Base-by-base conservation (phyloP, 1,140 invertebrate genomes). In the Batillaria attramentaria region DNA sequence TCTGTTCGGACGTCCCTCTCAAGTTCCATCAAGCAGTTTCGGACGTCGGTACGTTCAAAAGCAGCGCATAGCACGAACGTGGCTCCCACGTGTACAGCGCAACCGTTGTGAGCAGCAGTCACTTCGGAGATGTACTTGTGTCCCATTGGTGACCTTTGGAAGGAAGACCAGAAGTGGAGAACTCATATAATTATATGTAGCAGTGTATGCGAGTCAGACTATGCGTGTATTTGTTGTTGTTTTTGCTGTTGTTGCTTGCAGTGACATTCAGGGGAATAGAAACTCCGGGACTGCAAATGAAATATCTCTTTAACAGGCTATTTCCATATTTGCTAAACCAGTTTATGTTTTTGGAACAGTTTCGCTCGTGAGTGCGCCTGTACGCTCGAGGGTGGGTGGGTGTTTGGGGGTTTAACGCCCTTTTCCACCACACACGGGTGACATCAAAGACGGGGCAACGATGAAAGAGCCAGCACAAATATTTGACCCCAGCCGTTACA, bases 1-100 rank as follows among this genome's bases (percentile, higher is more conserved):
- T 60, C 20, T 31, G 57, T 60, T 60, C 57, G n/a, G 57, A 60
- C 57, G 57, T 60, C 57, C n/a, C 57, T 60, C 57, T 60, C 57
- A 28, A 60, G n/a, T 31, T 60, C 57, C 24, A 31, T 60, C 57
- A 60, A 31, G 31, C 57, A 60, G 57, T 31, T 31, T 16, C 24
- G 10, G 57, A 60, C 57, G 57, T 60, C 57, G 24, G n/a, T 24
- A 24, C 57, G 57, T 8, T 24, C 8, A 24, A 10, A 28, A 6
- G 24, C 57, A 10, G 57, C 57, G 24, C 57, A 60, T 31, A 60
- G 57, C 57, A 60, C 6, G 20, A 60, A 60, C 6, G 10, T 60
- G 1, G 57, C 31, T 24, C 57, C 57, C 57, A 60, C 57, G 10
- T 60, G 10, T 6, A 60, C 24, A 24, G n/a, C 31, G 57, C 57